phyloP scores from a whole-genome alignment of 2,113 vertebrate genomes.

The Platycercus adscitus region DNA sequence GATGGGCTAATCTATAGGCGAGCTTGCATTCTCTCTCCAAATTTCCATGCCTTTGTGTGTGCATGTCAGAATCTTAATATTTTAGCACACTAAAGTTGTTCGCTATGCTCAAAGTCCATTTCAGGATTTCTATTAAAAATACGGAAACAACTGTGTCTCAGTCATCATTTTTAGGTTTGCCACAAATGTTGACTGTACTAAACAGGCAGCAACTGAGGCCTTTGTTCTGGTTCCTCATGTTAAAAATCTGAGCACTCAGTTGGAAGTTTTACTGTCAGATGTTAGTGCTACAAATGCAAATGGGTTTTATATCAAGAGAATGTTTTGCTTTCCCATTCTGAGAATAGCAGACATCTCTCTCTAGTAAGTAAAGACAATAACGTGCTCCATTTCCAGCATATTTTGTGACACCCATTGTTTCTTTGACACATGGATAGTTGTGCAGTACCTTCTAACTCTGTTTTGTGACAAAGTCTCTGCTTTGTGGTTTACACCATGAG shows the following conservation, averaged over 20 bases:
- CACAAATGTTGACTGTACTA: neutral
- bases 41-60: neutral
- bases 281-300: neutral
- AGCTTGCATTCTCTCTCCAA: neutral
- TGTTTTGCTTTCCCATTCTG: neutral
- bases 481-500: too few species aligned
- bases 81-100: neutral
- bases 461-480: neutral
- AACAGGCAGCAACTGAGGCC: neutral
- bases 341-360: neutral
- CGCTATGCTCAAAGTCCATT: neutral
- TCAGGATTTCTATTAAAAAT: neutral
- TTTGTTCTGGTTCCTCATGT: neutral
- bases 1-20: fast-evolving
- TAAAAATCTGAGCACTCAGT: neutral
- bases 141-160: neutral
- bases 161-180: neutral
- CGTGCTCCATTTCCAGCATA: fast-evolving
- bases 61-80: neutral
- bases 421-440: neutral
- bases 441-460: neutral
- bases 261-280: neutral
- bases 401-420: neutral
- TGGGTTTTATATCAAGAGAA: neutral
- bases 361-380: neutral